Percentiles rank a stretch among this genome's conserved stretches.
These are phyloP conservation scores for Hirundo rustica DNA, from an alignment of 2,797 vertebrate species.

Conservation along the genomic window DNA sequence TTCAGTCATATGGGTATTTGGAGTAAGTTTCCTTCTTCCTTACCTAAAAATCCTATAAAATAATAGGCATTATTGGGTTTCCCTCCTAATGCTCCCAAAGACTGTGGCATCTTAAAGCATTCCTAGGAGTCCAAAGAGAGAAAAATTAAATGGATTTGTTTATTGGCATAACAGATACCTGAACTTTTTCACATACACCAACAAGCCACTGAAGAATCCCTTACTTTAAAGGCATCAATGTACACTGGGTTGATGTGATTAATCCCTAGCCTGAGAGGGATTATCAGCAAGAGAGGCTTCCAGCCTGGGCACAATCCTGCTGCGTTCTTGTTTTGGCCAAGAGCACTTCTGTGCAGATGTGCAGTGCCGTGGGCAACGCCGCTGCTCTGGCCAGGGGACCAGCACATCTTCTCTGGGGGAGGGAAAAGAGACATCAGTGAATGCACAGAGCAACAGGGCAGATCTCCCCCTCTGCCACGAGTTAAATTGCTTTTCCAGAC, in stretches of 20 bases:
- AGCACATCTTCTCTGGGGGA: constrained; percentile 78
- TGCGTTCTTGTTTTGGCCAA: constrained; percentile 38
- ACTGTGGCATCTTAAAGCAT: constrained; percentile 92
- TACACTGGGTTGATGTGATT: constrained; percentile 90
- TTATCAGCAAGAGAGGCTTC: constrained; percentile 86
- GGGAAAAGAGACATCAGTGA: background rate
- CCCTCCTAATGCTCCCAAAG: constrained; percentile 88
- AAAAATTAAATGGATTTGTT: constrained; percentile 18
- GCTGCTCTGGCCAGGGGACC: constrained; percentile 60
- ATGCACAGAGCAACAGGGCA: background rate
- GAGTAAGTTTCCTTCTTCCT: constrained; percentile 64
- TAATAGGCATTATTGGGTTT: constrained; percentile 91
- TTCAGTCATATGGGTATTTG: background rate
- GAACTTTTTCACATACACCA: constrained; percentile 10
- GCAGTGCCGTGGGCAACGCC: constrained; percentile 36
- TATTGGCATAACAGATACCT: background rate
- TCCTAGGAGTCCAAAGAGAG: constrained; percentile 78
- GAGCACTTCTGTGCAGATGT: constrained; percentile 33
- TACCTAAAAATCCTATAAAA: constrained; percentile 90
- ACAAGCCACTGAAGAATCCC: background rate
- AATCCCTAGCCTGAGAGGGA: constrained; percentile 86
- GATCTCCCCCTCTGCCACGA: background rate
- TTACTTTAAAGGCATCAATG: constrained; percentile 85
- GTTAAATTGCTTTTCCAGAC: background rate
- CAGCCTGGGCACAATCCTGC: constrained; percentile 70